Evolutionary conservation across 2,113 vertebrate genomes (phyloP), one percentile per base, ranked within the genome.

Genomic region (Gallinago media): DNA sequence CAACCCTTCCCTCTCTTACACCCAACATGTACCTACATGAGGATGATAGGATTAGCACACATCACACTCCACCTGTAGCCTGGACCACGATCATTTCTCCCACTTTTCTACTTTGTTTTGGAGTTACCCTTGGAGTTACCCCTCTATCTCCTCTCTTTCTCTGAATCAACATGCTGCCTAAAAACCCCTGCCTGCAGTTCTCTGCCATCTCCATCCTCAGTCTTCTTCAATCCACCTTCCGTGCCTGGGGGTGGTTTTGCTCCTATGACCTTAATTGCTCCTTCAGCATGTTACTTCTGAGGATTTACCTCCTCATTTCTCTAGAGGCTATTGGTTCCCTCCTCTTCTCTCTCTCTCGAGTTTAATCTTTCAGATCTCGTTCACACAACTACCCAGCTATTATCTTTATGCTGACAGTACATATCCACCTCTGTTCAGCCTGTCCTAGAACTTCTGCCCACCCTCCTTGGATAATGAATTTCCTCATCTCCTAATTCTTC

Each of bases 401-500:
- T 70, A 40, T 4, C 38, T 80, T 32, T 70, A 38, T 46, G 59
- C 27, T 76, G 80, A 84, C 58, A 49, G 22, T 3, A 70, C 12
- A 66, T n/a, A 93, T 44, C 56, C 72, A 80, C 11, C 68, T 84
- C 75, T 74, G 52, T 59, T 80, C 55, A 90, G 72, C 73, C 38
- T 71, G 46, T 29, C 50, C 79, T 34, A 92, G 65, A 76, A 66
- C 40, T 76, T 76, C 59, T 66, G 36, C 40, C n/a, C n/a, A 68
- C 20, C 13, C 34, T 88, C 29, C 62, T 66, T 2, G 0, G 0
- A 46, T 15, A 54, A 11, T 4, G 19, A n/a, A 34, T 29, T 44
- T 76, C 32, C 75, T 27, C 2, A 0, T 65, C 75, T 85, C 58
- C 15, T 0, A 0, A 3, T 56, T 75, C 29, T 62, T 25, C 50